Evolutionary conservation across 2,888 invertebrate species (phyloP).

Genomic region (Cosmia trapezina): DNA sequence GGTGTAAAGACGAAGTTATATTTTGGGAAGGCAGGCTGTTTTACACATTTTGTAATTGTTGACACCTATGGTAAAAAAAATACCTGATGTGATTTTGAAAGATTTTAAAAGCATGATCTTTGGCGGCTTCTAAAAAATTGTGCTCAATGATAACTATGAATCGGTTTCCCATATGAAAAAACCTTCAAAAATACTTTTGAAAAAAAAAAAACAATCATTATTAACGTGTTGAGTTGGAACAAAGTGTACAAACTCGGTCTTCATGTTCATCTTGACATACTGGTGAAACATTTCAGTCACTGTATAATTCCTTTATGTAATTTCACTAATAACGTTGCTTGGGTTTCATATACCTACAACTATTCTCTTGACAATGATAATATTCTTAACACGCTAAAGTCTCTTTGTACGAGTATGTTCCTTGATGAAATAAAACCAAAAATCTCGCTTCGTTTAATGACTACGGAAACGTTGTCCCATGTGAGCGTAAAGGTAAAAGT

Average conservation of each 20-base stretch:
- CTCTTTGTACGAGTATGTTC: conserved; percentile 25
- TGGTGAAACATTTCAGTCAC: not conserved
- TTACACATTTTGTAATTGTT: not conserved
- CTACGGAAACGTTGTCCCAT: conserved; percentile 5
- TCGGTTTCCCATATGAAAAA: not conserved
- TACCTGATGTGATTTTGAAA: not conserved
- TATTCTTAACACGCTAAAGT: conserved; percentile 24
- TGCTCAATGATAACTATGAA: not conserved
- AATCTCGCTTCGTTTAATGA: conserved; percentile 28
- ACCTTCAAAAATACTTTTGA: not conserved
- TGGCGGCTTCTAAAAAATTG: not conserved
- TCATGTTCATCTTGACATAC: not conserved
- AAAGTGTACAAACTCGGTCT: not conserved
- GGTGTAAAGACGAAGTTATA: not conserved
- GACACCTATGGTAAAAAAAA: not conserved
- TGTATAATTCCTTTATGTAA: not conserved
- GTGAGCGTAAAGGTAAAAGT: not conserved
- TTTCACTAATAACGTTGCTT: conserved; percentile 7
- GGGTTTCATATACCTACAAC: conserved; percentile 11
- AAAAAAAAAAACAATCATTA: not conserved
- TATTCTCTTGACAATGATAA: conserved; percentile 10
- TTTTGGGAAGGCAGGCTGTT: not conserved
- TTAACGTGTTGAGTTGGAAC: no score
- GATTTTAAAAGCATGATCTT: not conserved
- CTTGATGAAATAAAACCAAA: conserved; percentile 42